These are phyloP conservation scores for Harpagifer antarcticus DNA, from an alignment of 2,797 vertebrate species.

Conservation along the genomic window DNA sequence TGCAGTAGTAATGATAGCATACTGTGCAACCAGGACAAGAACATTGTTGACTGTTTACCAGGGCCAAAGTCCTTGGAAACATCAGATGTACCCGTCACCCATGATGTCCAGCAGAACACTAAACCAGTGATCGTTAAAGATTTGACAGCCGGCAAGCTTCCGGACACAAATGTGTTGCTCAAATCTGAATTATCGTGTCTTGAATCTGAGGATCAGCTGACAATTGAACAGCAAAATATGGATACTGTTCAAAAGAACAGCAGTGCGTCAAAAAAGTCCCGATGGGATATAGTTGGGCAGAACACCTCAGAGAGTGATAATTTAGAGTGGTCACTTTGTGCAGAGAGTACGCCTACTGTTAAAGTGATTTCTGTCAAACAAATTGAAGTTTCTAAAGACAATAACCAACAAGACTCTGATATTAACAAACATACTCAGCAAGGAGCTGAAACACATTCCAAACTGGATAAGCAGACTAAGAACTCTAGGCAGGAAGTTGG, in stretches of 20 bases:
- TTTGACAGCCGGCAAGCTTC: slow-evolving; percentile 34
- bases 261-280: slow-evolving; percentile 76
- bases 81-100: slow-evolving; percentile 54
- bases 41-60: slow-evolving; percentile 55
- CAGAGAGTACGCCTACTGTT: slow-evolving; percentile 65
- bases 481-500: slow-evolving; percentile 39
- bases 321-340: slow-evolving; percentile 55
- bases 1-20: slow-evolving; percentile 53
- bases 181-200: slow-evolving; percentile 48
- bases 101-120: slow-evolving; percentile 72
- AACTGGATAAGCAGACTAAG: slow-evolving; percentile 36
- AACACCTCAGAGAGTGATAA: slow-evolving; percentile 70
- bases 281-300: slow-evolving; percentile 88
- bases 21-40: slow-evolving; percentile 56
- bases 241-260: slow-evolving; percentile 65
- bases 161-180: slow-evolving; percentile 22
- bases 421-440: slow-evolving; percentile 51
- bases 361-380: slow-evolving; percentile 78
- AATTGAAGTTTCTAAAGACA: slow-evolving; percentile 77
- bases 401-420: slow-evolving; percentile 61
- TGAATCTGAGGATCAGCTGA: slow-evolving; percentile 59
- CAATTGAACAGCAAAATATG: slow-evolving; percentile 55
- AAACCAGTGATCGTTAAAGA: slow-evolving; percentile 59
- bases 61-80: slow-evolving; percentile 56
- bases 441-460: slow-evolving; percentile 65